phyloP scores from a whole-genome alignment of 2,797 vertebrate genomes.

The Chaetophractus vellerosus region DNA sequence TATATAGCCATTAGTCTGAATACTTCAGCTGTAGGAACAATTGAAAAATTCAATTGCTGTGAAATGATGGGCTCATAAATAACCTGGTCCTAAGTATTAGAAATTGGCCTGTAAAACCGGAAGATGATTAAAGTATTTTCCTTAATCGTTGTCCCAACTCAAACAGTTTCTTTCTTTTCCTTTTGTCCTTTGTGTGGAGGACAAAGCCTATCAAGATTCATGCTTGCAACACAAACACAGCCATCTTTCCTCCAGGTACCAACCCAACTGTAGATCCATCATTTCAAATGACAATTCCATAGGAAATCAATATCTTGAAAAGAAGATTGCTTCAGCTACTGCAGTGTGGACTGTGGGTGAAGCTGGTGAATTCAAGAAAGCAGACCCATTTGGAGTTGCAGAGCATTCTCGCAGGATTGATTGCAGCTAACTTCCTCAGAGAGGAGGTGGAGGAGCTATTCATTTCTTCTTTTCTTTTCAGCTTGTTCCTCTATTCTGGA shows the following conservation, averaged over 20 bases:
- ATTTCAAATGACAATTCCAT: slow-evolving; percentile 84
- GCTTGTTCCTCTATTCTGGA: slow-evolving; percentile 61
- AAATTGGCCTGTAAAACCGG: slow-evolving; percentile 41
- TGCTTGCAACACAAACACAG: slow-evolving; percentile 71
- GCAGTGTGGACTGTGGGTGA: slow-evolving; percentile 34
- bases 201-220: slow-evolving; percentile 82
- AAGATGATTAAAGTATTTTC: slow-evolving; percentile 71
- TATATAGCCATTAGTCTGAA: not conserved
- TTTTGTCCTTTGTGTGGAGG: slow-evolving; percentile 79
- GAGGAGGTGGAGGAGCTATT: slow-evolving; percentile 54
- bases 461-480: slow-evolving; percentile 61
- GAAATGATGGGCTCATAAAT: slow-evolving; percentile 30
- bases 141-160: slow-evolving; percentile 61
- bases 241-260: slow-evolving; percentile 73
- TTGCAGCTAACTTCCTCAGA: slow-evolving; percentile 70
- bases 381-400: slow-evolving; percentile 71
- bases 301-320: slow-evolving; percentile 84
- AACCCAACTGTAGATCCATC: slow-evolving; percentile 82
- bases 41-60: not conserved
- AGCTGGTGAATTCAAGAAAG: slow-evolving; percentile 75
- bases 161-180: slow-evolving; percentile 64
- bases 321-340: slow-evolving; percentile 76
- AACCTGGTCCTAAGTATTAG: slow-evolving; percentile 22
- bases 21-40: not conserved
- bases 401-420: slow-evolving; percentile 76